Conservation (phyloP, 2,113 vertebrate genomes). For the Crotalus horridus region DNA sequence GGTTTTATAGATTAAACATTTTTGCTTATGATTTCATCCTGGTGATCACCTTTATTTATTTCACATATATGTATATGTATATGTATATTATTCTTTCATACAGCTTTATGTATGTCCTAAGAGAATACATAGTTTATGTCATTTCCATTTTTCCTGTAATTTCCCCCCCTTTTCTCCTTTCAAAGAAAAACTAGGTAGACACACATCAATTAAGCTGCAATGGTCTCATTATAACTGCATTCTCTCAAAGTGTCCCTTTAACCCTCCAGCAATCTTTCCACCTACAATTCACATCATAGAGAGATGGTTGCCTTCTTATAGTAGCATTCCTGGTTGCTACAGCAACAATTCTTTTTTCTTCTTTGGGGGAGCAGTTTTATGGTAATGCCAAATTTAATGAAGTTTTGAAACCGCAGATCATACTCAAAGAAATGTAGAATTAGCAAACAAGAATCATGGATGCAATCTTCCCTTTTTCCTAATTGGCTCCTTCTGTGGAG, state of each 20-base stretch:
- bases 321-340: conserved; percentile 42
- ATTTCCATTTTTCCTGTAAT: not conserved
- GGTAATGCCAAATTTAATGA: not conserved
- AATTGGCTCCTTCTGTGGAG: too few species aligned
- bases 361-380: conserved; percentile 29
- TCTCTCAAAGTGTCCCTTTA: conserved; percentile 26
- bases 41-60: too few species aligned
- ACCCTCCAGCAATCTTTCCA: conserved; percentile 18
- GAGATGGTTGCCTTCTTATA: not conserved
- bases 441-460: not conserved
- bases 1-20: too few species aligned
- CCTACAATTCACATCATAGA: conserved; percentile 38
- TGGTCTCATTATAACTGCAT: conserved; percentile 11
- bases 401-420: not conserved
- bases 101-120: not conserved
- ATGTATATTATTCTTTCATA: too few species aligned
- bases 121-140: conserved; percentile 15
- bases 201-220: not conserved
- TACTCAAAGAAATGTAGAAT: not conserved
- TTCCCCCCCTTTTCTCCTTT: not conserved
- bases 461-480: not conserved
- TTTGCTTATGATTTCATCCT: too few species aligned
- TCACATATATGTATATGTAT: too few species aligned
- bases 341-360: conserved; percentile 54
- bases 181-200: conserved; percentile 15